Evolutionary conservation across 2,113 vertebrate species (phyloP).

Genomic region (Lanius collurio): DNA sequence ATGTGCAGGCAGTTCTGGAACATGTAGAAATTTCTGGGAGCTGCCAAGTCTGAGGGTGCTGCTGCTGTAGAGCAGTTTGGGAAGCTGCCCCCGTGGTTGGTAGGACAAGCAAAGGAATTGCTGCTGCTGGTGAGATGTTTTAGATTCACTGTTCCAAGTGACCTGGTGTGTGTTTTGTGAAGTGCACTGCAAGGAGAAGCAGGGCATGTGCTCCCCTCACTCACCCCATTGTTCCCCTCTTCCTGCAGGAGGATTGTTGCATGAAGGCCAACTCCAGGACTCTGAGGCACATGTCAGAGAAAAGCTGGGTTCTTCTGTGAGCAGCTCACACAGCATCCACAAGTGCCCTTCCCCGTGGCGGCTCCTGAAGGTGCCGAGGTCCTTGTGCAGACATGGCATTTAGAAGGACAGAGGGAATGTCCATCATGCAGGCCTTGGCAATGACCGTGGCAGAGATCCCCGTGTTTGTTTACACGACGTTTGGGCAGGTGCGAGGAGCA

Average conservation of each 20-base stretch:
- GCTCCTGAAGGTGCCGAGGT: not conserved
- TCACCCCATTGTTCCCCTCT: not conserved
- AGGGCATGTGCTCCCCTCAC: not conserved
- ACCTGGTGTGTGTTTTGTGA: not conserved
- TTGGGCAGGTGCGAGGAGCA: conserved; percentile 86
- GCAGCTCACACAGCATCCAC: not conserved
- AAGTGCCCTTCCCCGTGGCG: not conserved
- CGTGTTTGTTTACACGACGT: conserved; percentile 93
- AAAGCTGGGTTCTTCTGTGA: not conserved
- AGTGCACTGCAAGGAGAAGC: not conserved
- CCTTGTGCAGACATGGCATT: conserved; percentile 80
- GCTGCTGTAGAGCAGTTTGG: not conserved
- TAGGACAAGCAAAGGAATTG: not conserved
- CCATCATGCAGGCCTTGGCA: conserved; percentile 93
- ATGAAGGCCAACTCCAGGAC: not conserved
- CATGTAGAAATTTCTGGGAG: not conserved
- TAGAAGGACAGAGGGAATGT: conserved; percentile 85
- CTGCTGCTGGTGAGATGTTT: not conserved
- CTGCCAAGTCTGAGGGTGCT: not conserved
- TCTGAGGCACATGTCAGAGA: not conserved
- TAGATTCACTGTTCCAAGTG: not conserved
- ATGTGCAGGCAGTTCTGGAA: not conserved
- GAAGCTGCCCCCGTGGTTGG: not conserved
- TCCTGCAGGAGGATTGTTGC: not conserved
- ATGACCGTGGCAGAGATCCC: conserved; percentile 99